Percentiles rank a stretch among this genome's conserved stretches.
Conservation (phyloP, 2,797 vertebrate species). For the Poeciliopsis turneri region DNA sequence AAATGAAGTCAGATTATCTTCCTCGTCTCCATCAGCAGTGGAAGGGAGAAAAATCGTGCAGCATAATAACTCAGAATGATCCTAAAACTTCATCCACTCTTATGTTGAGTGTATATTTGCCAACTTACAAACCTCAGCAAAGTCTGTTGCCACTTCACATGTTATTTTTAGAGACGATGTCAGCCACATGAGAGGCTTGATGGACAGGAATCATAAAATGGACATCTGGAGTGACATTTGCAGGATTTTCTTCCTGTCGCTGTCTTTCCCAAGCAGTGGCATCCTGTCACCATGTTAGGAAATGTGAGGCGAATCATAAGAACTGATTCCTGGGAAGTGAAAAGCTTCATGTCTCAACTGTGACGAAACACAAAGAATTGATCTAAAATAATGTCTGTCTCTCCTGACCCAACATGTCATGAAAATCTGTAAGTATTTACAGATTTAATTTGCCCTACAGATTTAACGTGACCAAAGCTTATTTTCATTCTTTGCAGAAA, state of each 20-base stretch:
- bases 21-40: background rate
- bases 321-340: background rate
- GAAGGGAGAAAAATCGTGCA: background rate
- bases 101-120: background rate
- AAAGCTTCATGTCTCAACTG: slow-evolving; percentile 13
- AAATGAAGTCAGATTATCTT: background rate
- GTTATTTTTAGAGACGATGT: background rate
- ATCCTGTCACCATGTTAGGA: background rate
- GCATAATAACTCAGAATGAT: background rate
- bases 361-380: slow-evolving; percentile 14
- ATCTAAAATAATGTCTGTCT: slow-evolving; percentile 14
- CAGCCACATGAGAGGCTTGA: background rate
- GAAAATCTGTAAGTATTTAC: slow-evolving; percentile 4
- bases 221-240: background rate
- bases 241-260: background rate
- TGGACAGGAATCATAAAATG: slow-evolving; percentile 10
- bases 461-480: background rate
- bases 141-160: background rate
- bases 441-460: slow-evolving; percentile 3
- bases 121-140: background rate
- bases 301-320: background rate
- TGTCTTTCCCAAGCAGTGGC: background rate
- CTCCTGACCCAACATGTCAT: background rate
- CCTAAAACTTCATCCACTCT: background rate
- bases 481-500: slow-evolving; percentile 22